These are phyloP conservation scores for Psilopsiagon aurifrons DNA, from an alignment of 2,113 vertebrate species.

Conservation along the genomic window DNA sequence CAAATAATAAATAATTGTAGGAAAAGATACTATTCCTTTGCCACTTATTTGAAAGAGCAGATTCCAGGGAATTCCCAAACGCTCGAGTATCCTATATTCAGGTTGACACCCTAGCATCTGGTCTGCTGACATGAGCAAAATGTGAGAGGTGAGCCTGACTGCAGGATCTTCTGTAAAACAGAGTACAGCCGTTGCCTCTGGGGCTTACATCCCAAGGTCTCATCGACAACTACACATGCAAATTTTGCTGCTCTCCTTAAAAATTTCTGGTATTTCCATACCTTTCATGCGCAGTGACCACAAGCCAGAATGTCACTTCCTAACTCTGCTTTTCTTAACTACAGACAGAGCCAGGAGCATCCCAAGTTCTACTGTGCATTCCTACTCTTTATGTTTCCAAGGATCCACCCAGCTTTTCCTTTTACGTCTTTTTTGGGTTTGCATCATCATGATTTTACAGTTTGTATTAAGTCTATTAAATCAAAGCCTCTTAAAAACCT, in stretches of 20 bases:
- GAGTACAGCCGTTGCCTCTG: accelerated
- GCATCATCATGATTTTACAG: background rate
- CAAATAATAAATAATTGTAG: background rate
- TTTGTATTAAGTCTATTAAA: background rate
- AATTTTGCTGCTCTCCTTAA: background rate
- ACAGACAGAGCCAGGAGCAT: background rate
- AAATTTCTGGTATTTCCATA: background rate
- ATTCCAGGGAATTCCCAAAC: background rate
- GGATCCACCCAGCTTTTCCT: background rate
- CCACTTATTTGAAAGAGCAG: background rate
- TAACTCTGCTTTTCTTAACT: background rate
- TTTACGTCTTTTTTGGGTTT: background rate
- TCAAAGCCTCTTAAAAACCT: background rate
- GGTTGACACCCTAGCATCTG: background rate
- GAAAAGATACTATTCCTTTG: background rate
- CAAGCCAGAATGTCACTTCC: background rate
- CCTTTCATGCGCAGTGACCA: background rate
- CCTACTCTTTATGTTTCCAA: background rate
- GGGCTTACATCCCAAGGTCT: background rate
- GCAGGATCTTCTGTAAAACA: background rate
- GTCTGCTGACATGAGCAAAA: background rate
- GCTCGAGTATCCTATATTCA: background rate
- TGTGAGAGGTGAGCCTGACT: background rate
- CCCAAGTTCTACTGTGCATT: background rate
- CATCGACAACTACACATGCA: accelerated